Conservation (phyloP, 2,797 vertebrate genomes). For the Phalanger gymnotis region DNA sequence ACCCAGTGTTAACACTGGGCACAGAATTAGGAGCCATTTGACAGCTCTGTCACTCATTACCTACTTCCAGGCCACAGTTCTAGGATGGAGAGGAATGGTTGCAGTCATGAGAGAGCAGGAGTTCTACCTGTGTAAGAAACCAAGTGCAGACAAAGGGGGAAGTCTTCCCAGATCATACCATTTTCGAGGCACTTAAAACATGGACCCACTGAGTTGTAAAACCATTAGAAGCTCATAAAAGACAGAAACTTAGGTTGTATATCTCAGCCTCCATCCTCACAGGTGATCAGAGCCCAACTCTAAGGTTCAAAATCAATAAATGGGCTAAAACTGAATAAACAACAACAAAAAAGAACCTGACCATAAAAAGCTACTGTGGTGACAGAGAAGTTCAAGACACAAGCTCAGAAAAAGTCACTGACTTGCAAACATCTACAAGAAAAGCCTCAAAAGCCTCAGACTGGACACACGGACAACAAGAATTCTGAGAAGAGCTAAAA, state of each 20-base stretch:
- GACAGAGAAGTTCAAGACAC: neutral
- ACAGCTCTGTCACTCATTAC: too few species aligned
- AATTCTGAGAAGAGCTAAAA: neutral
- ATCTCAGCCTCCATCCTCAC: neutral
- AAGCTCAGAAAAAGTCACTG: neutral
- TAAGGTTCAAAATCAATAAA: neutral
- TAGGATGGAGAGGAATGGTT: too few species aligned
- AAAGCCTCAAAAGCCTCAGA: neutral
- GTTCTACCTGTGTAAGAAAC: too few species aligned
- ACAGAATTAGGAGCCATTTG: too few species aligned
- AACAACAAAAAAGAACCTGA: neutral
- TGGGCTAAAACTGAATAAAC: neutral
- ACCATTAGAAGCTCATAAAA: neutral
- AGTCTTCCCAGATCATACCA: too few species aligned
- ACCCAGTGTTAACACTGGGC: too few species aligned
- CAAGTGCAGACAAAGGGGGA: too few species aligned
- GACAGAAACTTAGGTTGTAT: neutral
- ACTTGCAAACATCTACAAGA: neutral
- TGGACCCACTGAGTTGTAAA: neutral
- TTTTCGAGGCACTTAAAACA: neutral
- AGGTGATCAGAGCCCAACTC: neutral
- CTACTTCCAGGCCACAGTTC: too few species aligned
- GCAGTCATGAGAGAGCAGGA: too few species aligned
- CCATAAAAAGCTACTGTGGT: neutral
- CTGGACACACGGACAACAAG: neutral